Conservation (phyloP, 2,113 vertebrate species). For the Cisticola juncidis region DNA sequence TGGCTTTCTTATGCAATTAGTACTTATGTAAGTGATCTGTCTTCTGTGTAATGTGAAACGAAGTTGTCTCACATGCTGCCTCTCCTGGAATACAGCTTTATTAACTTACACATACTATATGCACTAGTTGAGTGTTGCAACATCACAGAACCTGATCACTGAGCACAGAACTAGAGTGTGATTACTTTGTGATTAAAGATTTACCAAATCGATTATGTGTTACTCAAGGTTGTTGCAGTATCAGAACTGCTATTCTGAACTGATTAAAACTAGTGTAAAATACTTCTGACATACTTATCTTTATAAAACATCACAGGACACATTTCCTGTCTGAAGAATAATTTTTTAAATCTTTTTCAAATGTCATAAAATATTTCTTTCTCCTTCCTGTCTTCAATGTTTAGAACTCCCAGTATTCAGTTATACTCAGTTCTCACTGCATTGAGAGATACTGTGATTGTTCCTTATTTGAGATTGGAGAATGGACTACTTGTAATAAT, state of each 20-base stretch:
- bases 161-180: not conserved
- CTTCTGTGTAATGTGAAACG: not conserved
- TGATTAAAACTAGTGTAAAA: not conserved
- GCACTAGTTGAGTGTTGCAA: not conserved
- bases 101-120: slow-evolving; percentile 25
- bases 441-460: not conserved
- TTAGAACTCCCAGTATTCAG: not conserved
- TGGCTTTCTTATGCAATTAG: slow-evolving; percentile 11
- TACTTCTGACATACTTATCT: not conserved
- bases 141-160: slow-evolving; percentile 12
- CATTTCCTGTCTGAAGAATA: not conserved
- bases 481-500: not conserved
- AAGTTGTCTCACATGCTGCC: not conserved
- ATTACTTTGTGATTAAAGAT: slow-evolving; percentile 29
- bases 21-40: slow-evolving; percentile 31
- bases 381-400: not conserved
- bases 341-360: not conserved
- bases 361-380: not conserved
- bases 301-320: not conserved
- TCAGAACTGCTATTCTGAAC: not conserved
- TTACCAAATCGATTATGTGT: not conserved
- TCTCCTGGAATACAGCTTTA: slow-evolving; percentile 24
- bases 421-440: not conserved
- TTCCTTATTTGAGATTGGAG: not conserved
- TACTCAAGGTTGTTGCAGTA: not conserved